Conservation (phyloP, 1,140 invertebrate species). For the Conus ventricosus region DNA sequence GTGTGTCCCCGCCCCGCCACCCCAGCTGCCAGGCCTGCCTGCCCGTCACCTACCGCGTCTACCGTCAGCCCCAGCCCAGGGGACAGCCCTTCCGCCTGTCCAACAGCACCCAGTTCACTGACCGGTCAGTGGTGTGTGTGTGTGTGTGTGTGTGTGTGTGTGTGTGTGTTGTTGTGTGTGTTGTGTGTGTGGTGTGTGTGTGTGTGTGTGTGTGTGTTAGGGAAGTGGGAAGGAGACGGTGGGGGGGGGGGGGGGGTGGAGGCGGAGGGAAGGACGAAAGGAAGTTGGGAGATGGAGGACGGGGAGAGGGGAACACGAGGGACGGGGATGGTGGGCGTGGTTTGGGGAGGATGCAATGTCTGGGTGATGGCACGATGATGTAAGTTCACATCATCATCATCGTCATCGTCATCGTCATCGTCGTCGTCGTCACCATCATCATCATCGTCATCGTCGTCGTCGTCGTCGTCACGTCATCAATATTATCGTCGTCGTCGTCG, state of each 20-base stretch:
- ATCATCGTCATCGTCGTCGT: no score
- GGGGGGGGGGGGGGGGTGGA: not conserved
- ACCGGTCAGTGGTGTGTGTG: conserved; percentile 36
- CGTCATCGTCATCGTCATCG: no score
- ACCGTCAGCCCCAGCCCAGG: conserved; percentile 48
- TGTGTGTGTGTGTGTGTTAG: no score
- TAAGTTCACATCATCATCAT: no score
- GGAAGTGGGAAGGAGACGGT: not conserved
- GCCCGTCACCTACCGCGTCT: conserved; percentile 51
- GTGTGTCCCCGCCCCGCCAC: conserved; percentile 42
- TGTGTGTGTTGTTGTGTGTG: not conserved
- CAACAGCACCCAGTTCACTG: conserved; percentile 37
- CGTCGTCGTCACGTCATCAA: no score
- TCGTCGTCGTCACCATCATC: no score
- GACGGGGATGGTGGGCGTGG: not conserved
- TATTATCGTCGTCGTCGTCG: no score
- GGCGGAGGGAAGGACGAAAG: not conserved
- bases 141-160: not conserved
- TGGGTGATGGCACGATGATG: no score
- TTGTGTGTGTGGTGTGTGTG: not conserved
- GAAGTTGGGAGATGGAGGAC: no score
- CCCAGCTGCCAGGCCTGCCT: conserved; percentile 46
- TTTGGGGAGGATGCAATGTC: not conserved
- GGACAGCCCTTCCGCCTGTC: conserved; percentile 20
- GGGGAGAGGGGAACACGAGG: not conserved